Conservation (phyloP, 2,113 vertebrate genomes). For the Engystomops pustulosus region DNA sequence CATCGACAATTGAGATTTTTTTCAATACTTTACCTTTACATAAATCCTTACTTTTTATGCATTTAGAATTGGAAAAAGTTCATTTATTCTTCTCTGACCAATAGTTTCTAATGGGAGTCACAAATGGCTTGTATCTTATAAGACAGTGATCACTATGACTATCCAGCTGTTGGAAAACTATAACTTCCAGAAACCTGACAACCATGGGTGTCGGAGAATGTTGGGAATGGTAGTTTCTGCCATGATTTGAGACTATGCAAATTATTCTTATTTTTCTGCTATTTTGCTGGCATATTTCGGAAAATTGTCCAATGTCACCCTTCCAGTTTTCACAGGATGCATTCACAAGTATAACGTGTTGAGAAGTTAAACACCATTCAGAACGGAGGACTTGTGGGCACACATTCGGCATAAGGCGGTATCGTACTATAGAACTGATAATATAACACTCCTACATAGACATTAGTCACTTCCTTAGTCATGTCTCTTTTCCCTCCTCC, state of each 20-base stretch:
- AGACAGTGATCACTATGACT: too few species aligned
- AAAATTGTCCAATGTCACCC: background rate
- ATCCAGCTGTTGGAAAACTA: too few species aligned
- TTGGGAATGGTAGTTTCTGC: too few species aligned
- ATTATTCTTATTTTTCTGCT: background rate
- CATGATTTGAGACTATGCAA: background rate
- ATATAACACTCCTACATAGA: conserved; percentile 14
- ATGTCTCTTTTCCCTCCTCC: background rate
- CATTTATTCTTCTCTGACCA: too few species aligned
- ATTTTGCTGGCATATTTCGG: background rate
- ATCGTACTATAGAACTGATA: background rate
- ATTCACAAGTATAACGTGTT: background rate
- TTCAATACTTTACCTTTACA: too few species aligned
- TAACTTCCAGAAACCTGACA: background rate
- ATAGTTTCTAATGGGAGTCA: too few species aligned
- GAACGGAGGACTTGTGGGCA: background rate
- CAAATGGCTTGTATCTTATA: too few species aligned
- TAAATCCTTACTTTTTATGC: too few species aligned
- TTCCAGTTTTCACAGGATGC: background rate
- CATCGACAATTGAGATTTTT: too few species aligned
- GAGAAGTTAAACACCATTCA: background rate
- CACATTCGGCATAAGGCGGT: background rate
- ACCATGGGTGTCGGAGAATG: too few species aligned
- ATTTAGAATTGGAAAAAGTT: too few species aligned
- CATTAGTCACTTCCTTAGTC: conserved; percentile 13